Base-by-base conservation (phyloP, 2,888 invertebrate species). In the Teinopalpus imperialis region DNA sequence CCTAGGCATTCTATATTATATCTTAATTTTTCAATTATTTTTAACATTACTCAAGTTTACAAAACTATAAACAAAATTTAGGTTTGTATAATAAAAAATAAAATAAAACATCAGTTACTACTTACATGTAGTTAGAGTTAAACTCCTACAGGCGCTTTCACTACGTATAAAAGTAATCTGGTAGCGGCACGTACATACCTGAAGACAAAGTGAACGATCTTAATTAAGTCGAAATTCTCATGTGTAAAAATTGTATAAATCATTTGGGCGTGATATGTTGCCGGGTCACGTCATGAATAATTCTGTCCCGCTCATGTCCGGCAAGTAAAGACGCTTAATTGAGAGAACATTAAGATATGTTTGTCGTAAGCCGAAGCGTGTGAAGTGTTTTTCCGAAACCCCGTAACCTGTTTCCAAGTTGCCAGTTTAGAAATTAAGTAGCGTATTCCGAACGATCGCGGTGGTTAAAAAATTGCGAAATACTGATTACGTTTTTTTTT, bases 251-350 rank as follows among this genome's bases (percentile, higher is more conserved):
- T 61, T 61, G 54, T 54, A 66, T 68, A 67, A 69, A 69, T 66
- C 61, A 69, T 69, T 64, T 57, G 55, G 50, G 63, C 67, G 68
- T 69, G 75, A 75, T 67, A 71, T 69, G 74, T 71, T 54, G 63
- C 59, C 51, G 56, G 64, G 63, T 62, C 63, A 62, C 67, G 66
- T 78, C 79, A 83, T 82, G 82, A 83, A 83, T 85, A 74, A 83
- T 85, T 81, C 76, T 66, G 61, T 61, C 59, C 66, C 49, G 52
- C 54, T 63, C 66, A 69, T 74, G 75, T 78, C 80, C 77, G 77
- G 72, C 59, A 60, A 53, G 69, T 66, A 75, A 74, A 75, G 73
- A 72, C 65, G 65, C 72, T 80, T 85, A 83, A 83, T 85, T 83
- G 81, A 82, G 77, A 76, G 79, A 77, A 74, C 76, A 77, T 69